These are phyloP conservation scores for Apogon talboti DNA, from an alignment of 2,797 vertebrate genomes.

Conservation along the genomic window DNA sequence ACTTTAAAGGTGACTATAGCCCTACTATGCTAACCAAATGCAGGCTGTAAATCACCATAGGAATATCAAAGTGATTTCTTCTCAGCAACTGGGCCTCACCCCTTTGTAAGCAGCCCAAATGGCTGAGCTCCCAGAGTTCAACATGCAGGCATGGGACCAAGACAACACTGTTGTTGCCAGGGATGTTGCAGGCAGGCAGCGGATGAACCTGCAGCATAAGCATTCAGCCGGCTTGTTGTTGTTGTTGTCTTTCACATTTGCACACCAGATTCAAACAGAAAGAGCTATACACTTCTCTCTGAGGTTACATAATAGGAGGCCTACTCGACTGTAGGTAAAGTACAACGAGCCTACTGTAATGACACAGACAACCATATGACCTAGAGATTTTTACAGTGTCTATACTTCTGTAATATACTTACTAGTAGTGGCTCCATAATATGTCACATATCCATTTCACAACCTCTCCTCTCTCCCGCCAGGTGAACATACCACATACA, in stretches of 20 bases:
- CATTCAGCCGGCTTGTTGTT: constrained; percentile 37
- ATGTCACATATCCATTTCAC: too few relatives aligned
- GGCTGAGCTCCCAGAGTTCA: constrained; percentile 54
- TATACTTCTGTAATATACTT: background rate
- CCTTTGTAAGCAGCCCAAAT: constrained; percentile 47
- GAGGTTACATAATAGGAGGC: constrained; percentile 40
- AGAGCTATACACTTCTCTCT: constrained; percentile 15
- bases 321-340: constrained; percentile 17
- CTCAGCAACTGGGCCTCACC: constrained; percentile 25
- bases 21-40: constrained; percentile 6
- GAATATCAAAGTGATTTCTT: constrained; percentile 37
- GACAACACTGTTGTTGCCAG: constrained; percentile 68
- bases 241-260: constrained; percentile 41
- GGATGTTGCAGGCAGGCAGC: constrained; percentile 46
- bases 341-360: background rate
- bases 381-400: background rate
- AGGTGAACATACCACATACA: constrained; percentile 30
- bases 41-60: constrained; percentile 6
- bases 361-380: background rate
- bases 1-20: background rate
- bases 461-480: background rate
- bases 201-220: constrained; percentile 48
- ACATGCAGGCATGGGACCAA: constrained; percentile 65
- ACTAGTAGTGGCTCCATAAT: too few relatives aligned
- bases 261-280: constrained; percentile 23